Evolutionary conservation across 2,888 invertebrate species (phyloP), one percentile per base, ranked within the genome.

Genomic region (Ophion slaviceki): DNA sequence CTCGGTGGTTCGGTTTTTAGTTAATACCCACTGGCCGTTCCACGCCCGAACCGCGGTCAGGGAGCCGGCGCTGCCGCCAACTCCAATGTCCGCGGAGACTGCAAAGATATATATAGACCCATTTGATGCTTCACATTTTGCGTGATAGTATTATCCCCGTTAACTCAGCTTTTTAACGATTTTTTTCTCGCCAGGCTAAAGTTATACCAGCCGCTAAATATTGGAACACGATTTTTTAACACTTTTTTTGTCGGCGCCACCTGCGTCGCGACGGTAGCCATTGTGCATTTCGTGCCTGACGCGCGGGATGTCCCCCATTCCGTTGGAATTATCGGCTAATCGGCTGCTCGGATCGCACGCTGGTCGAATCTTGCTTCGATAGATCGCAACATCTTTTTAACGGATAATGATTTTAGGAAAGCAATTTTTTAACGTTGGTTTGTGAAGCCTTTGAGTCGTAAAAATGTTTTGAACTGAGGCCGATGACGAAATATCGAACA

Each of bases 1-100:
- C 80, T 85, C 89, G 89, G 89, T 91, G 90, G 88, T 89, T 91
- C 91, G 91, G 91, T 90, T 92, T 92, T 92, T 92, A 92, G 92
- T 92, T 91, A 92, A 92, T 92, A 91, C 90, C 90, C 86, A 75
- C 80, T 71, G 80, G 83, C 78, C 76, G 84, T 82, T 83, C 85
- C 78, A 84, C 80, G 86, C 83, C 83, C 84, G 78, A 75, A 66
- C 72, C 78, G 84, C 75, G 84, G 84, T 84, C 71, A 68, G 79
- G 71, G 71, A 57, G 68, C 68, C 53, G 75, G 57, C 71, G 32
- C 45, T 72, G 82, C 82, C 68, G 66, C 80, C 64, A 75, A 75
- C 84, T 79, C 84, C 80, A 70, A 84, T 80, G 75, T 47, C 53
- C 84, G 78, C 75, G 80, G 78, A 77, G 82, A 74, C 77, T 72